Base-by-base conservation (phyloP, 2,888 invertebrate genomes). In the Anarsia innoxiella region DNA sequence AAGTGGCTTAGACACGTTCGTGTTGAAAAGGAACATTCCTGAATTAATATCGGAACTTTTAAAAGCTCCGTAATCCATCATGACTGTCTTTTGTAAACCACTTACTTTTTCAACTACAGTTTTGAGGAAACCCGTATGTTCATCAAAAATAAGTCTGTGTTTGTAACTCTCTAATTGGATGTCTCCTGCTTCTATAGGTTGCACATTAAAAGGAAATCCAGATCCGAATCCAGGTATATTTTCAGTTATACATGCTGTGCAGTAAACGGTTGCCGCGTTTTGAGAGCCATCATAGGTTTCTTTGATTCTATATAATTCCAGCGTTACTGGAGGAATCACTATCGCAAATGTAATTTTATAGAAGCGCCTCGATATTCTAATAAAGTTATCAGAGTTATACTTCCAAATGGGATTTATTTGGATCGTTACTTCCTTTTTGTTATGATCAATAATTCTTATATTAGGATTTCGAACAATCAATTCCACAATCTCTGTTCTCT, bases 1-100 rank as follows among this genome's bases (percentile, higher is more conserved):
- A 57, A 96, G 90, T 15, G 91, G 92, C 42, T 94, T 95, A 2
- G 90, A 87, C 10, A 92, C 87, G 56, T 93, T 92, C 0, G 93
- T 95, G 77, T 96, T 95, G 64, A 99, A 98, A 11, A 99, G 87
- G 70, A 98, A 99, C 9, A 98, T 97, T 0, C 99, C 99, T 9
- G 96, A 95, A 68, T 95, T 93, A 56, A 92, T 90, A 65, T 93
- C 91, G 0, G 94, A 93, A 40, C 95, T 95, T 36, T 89, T 88
- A 65, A 97, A 97, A 0, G 95, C 94, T 0, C 93, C 91, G 60
- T 95, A 96, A 50, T 93, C 91, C 13, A 95, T 48, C 2, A 59
- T 36, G 12, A 82, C 46, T 10, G 44, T 42, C 48, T 72, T 77
- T 47, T 68, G 66, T 6, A 41, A 57, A 41, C 67, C 67, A 23